Evolutionary conservation across 30 jellyfish, hydroid and myxozoan genomes (phyloP), one percentile per base, ranked within the genome.

Genomic region (Euphysa ruthae): DNA sequence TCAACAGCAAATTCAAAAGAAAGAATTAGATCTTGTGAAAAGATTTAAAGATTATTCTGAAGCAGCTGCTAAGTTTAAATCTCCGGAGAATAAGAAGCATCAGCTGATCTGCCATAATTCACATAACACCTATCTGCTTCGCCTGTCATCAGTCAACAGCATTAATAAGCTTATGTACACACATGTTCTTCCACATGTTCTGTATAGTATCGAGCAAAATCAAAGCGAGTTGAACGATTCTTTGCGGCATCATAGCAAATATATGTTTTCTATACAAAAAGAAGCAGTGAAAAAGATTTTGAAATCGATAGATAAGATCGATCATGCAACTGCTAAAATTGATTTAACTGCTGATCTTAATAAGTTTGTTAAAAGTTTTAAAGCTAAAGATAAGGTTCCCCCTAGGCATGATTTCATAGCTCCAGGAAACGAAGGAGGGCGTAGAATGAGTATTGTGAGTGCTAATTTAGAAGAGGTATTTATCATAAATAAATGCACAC

Each of bases 111-210:
- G 84, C 2, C 87, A 86, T 88, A 86, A 86, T 66, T 69, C 78
- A 43, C 96, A 86, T 63, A 86, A 86, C 51, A 66, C 93, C 8
- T 86, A 79, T 61, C 84, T 86, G 4, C 72, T 78, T 30, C 86
- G 88, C 63, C 77, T 86, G 43, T 82, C 96, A 13, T 55, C 66
- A 32, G 92, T 86, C 25, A 86, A 86, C 66, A 79, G 94, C 65
- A 78, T 73, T 69, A 78, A 86, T 44, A 91, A 79, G 43, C 49
- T 72, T 0, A 73, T 62, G 21, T 86, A 73, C 74, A 70, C 58
- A 16, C 30, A 57, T 56, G 81, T 85, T 0, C 75, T 79, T 31
- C 96, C 96, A 32, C 94, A 79, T 15, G 82, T 86, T n/a, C 73
- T 86, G 14, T 82, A 86, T 35, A 21, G 55, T 32, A 46, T 68